A percentile compares a stretch with the other conserved stretches of the same genome.
These are phyloP conservation scores for Oscheius myriophilus DNA, from an alignment of 2,888 invertebrate genomes.

Conservation along the genomic window DNA sequence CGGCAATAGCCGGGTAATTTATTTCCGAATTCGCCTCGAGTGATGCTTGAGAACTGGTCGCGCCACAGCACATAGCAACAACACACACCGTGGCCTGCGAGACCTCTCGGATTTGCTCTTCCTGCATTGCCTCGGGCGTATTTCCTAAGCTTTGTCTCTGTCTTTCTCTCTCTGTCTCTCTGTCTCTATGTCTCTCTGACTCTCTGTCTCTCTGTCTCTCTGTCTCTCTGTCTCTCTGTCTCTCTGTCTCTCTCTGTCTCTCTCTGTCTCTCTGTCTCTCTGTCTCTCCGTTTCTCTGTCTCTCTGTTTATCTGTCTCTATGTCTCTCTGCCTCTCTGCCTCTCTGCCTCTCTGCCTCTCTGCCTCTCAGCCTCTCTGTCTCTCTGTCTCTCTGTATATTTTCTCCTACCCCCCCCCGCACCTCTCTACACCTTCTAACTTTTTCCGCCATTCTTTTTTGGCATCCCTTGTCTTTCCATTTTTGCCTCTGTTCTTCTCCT, in stretches of 20 bases:
- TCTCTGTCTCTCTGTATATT: too few relatives aligned
- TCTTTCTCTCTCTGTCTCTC: constrained; percentile 31
- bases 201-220: constrained; percentile 1
- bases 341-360: constrained; percentile 9
- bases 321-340: constrained; percentile 31
- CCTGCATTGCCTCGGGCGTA: neutral
- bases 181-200: constrained; percentile 25
- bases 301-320: constrained; percentile 30
- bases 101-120: constrained; percentile 4
- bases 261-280: neutral
- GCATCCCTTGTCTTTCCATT: too few relatives aligned
- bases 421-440: too few relatives aligned
- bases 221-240: neutral
- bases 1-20: constrained; percentile 19
- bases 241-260: neutral
- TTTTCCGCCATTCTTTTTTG: too few relatives aligned
- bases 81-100: too few relatives aligned
- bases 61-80: too few relatives aligned
- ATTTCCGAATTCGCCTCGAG: constrained; percentile 14
- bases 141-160: constrained; percentile 3
- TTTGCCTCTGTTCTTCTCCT: too few relatives aligned
- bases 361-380: neutral
- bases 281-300: neutral
- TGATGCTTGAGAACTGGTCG: constrained; percentile 24
- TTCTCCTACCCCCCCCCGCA: too few relatives aligned